phyloP scores from a whole-genome alignment of 2,888 invertebrate species.

The Oligia latruncula region DNA sequence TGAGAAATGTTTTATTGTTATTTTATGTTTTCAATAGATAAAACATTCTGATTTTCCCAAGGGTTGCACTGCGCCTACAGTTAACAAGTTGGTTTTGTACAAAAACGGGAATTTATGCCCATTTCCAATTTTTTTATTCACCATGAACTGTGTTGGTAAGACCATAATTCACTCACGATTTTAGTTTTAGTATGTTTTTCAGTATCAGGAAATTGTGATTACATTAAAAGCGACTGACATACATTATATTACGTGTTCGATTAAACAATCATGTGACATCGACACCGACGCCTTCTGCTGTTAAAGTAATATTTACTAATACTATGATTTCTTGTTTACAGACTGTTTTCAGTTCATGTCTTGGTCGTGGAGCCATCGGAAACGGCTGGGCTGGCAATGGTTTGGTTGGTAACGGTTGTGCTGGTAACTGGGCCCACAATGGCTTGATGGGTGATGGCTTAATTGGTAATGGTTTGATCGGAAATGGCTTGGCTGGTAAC shows the following conservation, averaged over 20 bases:
- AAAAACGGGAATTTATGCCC: too few species aligned
- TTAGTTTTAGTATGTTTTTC: neutral
- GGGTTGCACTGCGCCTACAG: too few species aligned
- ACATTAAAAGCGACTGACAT: neutral
- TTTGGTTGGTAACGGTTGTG: neutral
- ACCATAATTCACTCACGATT: too few species aligned
- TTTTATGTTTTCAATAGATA: too few species aligned
- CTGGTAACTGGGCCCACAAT: neutral
- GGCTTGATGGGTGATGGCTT: neutral
- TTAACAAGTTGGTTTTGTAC: too few species aligned
- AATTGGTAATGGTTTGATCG: too few species aligned
- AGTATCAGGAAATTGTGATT: neutral
- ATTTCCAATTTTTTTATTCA: too few species aligned
- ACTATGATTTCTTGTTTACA: neutral
- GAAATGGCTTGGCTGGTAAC: too few species aligned
- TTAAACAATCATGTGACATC: neutral
- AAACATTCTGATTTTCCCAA: too few species aligned
- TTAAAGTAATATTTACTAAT: neutral
- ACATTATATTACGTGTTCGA: neutral
- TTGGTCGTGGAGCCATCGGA: neutral
- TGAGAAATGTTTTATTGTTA: neutral
- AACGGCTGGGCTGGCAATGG: neutral
- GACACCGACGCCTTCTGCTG: neutral
- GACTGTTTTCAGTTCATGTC: constrained; percentile 13
- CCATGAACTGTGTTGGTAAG: too few species aligned